phyloP scores from a whole-genome alignment of 2,888 invertebrate genomes.

The Drosophila robusta region DNA sequence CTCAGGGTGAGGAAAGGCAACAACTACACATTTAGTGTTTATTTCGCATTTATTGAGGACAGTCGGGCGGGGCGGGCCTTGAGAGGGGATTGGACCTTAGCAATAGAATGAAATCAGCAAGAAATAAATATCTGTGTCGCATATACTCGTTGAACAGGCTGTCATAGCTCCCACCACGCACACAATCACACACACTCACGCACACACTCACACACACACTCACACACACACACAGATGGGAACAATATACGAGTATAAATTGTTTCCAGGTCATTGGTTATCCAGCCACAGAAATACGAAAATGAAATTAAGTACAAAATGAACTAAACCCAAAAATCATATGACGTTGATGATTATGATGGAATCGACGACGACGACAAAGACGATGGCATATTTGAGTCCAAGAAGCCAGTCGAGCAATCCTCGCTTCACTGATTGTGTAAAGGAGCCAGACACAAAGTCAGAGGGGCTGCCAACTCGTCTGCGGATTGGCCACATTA shows the following conservation, averaged over 20 bases:
- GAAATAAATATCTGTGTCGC: conserved; percentile 76
- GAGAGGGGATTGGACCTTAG: conserved; percentile 16
- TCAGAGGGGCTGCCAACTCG: conserved; percentile 19
- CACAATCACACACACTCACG: conserved; percentile 11
- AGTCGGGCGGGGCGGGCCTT: conserved; percentile 13
- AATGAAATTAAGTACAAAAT: conserved; percentile 74
- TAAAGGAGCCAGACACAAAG: conserved; percentile 35
- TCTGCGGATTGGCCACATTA: conserved; percentile 51
- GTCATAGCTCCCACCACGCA: conserved; percentile 42
- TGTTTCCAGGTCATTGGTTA: conserved; percentile 79
- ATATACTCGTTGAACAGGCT: conserved; percentile 49
- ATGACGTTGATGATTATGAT: conserved; percentile 72
- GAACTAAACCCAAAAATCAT: conserved; percentile 63
- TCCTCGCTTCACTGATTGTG: conserved; percentile 57
- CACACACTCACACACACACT: conserved; percentile 10
- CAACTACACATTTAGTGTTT: conserved; percentile 78
- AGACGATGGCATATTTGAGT: conserved; percentile 14
- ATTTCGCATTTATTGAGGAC: conserved; percentile 77
- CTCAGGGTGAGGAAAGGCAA: conserved; percentile 21
- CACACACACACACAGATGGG: conserved; percentile 7
- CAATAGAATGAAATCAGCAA: conserved; percentile 76
- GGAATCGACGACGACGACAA: conserved; percentile 9
- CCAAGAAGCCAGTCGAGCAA: conserved; percentile 35
- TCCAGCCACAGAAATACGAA: conserved; percentile 74
- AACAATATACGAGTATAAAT: conserved; percentile 67